Percentiles rank a stretch among this genome's conserved stretches.
Evolutionary conservation across 1,140 invertebrate species (phyloP).

Genomic region (Paramacrobiotus metropolitanus): DNA sequence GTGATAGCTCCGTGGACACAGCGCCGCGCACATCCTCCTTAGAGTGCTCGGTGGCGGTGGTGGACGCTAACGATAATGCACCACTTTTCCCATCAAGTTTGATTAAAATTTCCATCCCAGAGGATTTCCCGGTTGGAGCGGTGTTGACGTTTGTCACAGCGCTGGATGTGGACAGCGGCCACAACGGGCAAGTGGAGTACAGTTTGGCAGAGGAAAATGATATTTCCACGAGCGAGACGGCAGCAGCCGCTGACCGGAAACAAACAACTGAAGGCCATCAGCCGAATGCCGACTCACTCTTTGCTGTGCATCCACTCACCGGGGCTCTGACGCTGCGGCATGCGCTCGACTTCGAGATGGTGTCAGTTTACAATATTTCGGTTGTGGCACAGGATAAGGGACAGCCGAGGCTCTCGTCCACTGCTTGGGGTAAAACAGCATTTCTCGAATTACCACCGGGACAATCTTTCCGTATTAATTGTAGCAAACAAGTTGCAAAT

Average conservation of each 20-base stretch:
- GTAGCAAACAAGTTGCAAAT: too few species aligned
- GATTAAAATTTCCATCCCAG: background rate
- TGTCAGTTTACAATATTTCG: slow-evolving; percentile 52
- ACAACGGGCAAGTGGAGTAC: background rate
- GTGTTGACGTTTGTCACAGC: background rate
- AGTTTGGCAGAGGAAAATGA: background rate
- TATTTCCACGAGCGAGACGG: background rate
- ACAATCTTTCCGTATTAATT: too few species aligned
- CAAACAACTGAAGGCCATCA: background rate
- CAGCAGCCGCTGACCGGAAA: too few species aligned
- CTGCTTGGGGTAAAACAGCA: background rate
- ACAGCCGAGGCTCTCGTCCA: background rate
- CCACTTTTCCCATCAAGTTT: background rate
- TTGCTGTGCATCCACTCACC: background rate
- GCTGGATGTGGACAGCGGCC: background rate
- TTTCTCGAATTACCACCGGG: too few species aligned
- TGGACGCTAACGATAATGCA: background rate
- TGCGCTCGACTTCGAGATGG: slow-evolving; percentile 50
- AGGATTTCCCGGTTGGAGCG: background rate
- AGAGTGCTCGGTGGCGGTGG: background rate
- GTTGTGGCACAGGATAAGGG: slow-evolving; percentile 59
- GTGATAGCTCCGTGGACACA: background rate
- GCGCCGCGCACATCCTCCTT: background rate
- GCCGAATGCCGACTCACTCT: background rate
- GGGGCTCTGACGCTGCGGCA: slow-evolving; percentile 15